Percentiles rank a stretch among this genome's conserved stretches.
Conservation (phyloP, 1,140 invertebrate genomes). For the Aphaenogaster floridana region DNA sequence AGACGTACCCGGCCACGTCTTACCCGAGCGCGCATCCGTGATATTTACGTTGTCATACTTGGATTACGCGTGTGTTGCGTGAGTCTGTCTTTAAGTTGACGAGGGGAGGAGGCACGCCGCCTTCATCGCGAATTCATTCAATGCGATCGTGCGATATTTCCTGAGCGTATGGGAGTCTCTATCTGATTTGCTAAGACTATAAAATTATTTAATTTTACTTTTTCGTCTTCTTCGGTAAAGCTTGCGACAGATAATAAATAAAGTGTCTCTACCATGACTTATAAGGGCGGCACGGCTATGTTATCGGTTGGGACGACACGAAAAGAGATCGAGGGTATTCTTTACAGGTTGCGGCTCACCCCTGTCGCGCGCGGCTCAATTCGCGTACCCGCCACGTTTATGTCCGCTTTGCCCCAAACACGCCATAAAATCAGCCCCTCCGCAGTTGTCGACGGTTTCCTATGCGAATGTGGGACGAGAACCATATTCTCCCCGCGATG, state of each 20-base stretch:
- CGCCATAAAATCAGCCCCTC: slow-evolving; percentile 81
- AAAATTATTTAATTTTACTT: slow-evolving; percentile 4
- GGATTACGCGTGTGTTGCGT: background rate
- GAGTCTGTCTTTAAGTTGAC: slow-evolving; percentile 1
- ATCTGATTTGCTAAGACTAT: background rate
- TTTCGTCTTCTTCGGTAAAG: background rate
- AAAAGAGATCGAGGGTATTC: slow-evolving; percentile 48
- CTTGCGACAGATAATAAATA: slow-evolving; percentile 4
- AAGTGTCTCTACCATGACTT: background rate
- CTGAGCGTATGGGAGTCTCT: background rate
- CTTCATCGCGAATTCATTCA: slow-evolving; percentile 2
- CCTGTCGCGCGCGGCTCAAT: slow-evolving; percentile 66
- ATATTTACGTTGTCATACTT: slow-evolving; percentile 64
- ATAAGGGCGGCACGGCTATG: background rate
- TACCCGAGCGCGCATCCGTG: slow-evolving; percentile 53
- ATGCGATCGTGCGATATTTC: background rate
- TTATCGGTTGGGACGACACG: slow-evolving; percentile 5
- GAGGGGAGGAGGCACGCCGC: background rate
- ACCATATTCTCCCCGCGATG: slow-evolving; percentile 77
- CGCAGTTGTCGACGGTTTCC: slow-evolving; percentile 76
- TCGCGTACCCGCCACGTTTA: slow-evolving; percentile 77
- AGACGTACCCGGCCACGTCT: slow-evolving; percentile 18
- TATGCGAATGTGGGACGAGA: slow-evolving; percentile 82
- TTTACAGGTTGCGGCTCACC: slow-evolving; percentile 64
- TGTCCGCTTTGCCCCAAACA: slow-evolving; percentile 80